Conservation (phyloP, 1,140 invertebrate species). For the Acromyrmex charruanus region DNA sequence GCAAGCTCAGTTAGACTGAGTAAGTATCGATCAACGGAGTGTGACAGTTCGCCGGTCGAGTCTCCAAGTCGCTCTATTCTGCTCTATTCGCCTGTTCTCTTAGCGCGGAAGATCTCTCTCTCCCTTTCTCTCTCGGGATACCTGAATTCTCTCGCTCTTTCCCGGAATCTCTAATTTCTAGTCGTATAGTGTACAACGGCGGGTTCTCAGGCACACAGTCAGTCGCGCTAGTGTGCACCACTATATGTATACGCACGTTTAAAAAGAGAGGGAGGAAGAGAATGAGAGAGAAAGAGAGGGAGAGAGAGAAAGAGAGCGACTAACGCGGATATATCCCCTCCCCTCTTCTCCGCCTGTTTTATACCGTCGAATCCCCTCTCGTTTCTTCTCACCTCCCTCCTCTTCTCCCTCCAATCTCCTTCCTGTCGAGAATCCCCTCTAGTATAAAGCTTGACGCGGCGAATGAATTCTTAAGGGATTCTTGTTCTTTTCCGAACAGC, state of each 20-base stretch:
- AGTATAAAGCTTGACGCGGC: constrained; percentile 84
- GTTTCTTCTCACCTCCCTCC: background rate
- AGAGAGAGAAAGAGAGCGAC: background rate
- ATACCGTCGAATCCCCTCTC: background rate
- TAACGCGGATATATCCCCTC: constrained; percentile 7
- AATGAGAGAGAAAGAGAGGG: background rate
- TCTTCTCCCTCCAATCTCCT: constrained; percentile 76
- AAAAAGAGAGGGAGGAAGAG: no score
- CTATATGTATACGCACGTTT: no score
- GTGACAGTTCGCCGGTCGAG: background rate
- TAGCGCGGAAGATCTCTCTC: no score
- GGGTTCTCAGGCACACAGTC: background rate
- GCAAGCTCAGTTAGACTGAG: background rate
- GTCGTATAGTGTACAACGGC: constrained; percentile 19
- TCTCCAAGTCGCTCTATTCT: no score
- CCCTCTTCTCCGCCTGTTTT: no score
- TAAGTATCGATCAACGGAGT: constrained; percentile 47
- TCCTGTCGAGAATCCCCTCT: constrained; percentile 79
- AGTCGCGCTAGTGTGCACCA: no score
- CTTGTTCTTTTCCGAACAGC: constrained; percentile 82
- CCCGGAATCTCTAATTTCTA: constrained; percentile 33
- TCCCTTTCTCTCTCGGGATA: background rate
- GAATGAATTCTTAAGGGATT: constrained; percentile 86
- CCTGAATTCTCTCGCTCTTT: background rate
- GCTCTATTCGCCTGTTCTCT: background rate